Evolutionary conservation across 64 coral and sea anemone genomes (phyloP).

Genomic region (Dendronephthya gigantea): DNA sequence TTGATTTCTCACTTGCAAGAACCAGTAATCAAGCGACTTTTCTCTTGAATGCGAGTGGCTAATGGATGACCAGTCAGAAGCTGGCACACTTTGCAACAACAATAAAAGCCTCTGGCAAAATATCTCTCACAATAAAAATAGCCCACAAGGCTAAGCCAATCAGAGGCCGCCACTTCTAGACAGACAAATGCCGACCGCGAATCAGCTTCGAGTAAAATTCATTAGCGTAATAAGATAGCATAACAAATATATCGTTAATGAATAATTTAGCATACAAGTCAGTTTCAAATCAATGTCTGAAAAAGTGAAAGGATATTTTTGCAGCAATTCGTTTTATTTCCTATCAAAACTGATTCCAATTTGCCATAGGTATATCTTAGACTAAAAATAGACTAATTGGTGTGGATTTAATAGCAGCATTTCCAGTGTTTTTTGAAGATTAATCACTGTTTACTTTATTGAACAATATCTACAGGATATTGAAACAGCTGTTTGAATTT

Average conservation of each 20-base stretch:
- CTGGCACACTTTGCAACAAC: not conserved
- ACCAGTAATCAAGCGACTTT: conserved; percentile 9
- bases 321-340: too few species aligned
- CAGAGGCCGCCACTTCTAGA: not conserved
- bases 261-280: not conserved
- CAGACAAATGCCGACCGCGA: not conserved
- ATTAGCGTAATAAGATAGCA: not conserved
- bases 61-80: not conserved
- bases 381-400: not conserved
- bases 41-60: not conserved
- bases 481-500: not conserved
- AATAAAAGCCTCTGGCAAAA: not conserved
- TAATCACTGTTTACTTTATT: not conserved
- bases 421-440: not conserved
- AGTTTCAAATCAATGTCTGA: not conserved
- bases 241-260: not conserved
- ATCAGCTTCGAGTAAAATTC: not conserved
- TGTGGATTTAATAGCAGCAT: not conserved
- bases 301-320: not conserved
- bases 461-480: not conserved
- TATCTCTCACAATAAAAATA: not conserved
- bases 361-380: not conserved
- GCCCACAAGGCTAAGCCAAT: not conserved
- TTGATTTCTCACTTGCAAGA: not conserved
- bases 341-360: too few species aligned